Base-by-base conservation (phyloP, 1,140 invertebrate species). In the Drosophila equinoxialis region DNA sequence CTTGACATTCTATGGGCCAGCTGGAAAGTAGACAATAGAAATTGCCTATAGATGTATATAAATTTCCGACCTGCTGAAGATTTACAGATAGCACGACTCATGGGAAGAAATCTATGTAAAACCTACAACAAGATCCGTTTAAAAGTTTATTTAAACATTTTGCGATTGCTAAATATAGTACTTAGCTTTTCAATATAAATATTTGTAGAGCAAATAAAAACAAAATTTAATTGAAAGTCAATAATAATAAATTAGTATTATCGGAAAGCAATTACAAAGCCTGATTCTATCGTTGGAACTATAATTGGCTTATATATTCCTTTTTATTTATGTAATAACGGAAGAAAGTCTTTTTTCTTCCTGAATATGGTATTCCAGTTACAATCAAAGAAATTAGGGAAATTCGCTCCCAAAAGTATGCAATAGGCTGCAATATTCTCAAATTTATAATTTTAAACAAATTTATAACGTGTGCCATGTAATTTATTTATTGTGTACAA, bases 1-100 rank as follows among this genome's bases (percentile, higher is more conserved):
- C 85, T 80, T 80, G 77, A 77, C 77, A 74, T 71, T 71, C 60
- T 65, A 64, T 73, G 20, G 72, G 3, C 17, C 57, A 37, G 17
- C 57, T 39, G 57, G 54, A 33, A 33, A n/a, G 13, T n/a, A 55
- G 20, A 26, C 51, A 57, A 48, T 20, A 14, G 45, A 5, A 8
- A 57, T 13, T 17, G 30, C 33, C 33, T 11, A 59, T 20, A 35
- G 10, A 20, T 37, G n/a, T n/a, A 17, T 17, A 30, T 6, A 58
- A 17, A 39, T 13, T 58, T 17, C 0, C 33, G 23, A 26, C 23
- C 4, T 3, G 23, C 23, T 26, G 23, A 35, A 17, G 14, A 58
- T 17, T n/a, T 37, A 5, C 7, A 59, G 57, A 59, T 59, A 37
- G 20, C 23, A 26, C 3, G 33, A 3, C 35, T 17, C 6, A 30